Evolutionary conservation across 2,888 invertebrate genomes (phyloP).

Genomic region (Sacculina carcini): DNA sequence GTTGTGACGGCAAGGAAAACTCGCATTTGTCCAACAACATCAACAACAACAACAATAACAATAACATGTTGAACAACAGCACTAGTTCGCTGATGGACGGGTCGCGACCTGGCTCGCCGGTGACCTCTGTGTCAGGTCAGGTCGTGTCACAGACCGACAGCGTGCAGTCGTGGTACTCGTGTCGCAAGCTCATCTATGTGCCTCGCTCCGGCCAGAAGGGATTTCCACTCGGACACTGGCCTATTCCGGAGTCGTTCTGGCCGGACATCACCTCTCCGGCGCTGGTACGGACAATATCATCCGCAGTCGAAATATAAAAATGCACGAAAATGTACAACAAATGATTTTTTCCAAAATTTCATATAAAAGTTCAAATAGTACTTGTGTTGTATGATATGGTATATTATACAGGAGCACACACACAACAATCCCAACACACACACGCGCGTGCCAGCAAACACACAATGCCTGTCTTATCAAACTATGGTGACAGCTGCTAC

Average conservation of each 20-base stretch:
- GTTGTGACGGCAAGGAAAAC: background rate
- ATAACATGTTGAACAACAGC: constrained; percentile 8
- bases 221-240: constrained; percentile 88
- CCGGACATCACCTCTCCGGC: constrained; percentile 69
- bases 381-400: no score
- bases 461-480: no score
- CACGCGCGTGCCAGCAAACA: no score
- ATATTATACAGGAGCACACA: no score
- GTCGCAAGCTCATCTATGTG: constrained; percentile 66
- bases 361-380: no score
- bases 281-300: constrained; percentile 30
- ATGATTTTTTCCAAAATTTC: no score
- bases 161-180: constrained; percentile 43
- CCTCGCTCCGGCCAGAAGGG: constrained; percentile 68
- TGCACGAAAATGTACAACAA: no score
- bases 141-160: no score
- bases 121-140: no score
- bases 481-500: no score
- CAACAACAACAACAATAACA: constrained; percentile 4
- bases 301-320: no score
- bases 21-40: background rate
- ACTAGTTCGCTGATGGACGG: background rate
- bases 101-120: background rate
- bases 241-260: constrained; percentile 94
- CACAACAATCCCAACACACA: no score